A percentile compares a stretch with the other conserved stretches of the same genome.
Evolutionary conservation across 2,888 invertebrate genomes (phyloP).

Genomic region (Priocnemis perturbator): DNA sequence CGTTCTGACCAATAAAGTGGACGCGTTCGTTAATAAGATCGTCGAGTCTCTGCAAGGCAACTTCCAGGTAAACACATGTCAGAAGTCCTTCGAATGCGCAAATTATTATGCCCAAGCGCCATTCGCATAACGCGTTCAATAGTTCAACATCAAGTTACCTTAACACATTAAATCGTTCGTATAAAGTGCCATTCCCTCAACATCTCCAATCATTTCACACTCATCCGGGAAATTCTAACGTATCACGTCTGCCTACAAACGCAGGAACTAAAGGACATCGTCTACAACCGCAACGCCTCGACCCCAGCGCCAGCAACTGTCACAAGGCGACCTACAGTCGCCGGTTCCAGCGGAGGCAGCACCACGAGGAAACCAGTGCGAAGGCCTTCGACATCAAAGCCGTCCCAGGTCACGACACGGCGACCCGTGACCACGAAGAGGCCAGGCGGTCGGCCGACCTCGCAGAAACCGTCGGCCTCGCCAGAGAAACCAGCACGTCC

Average conservation of each 20-base stretch:
- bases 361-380: conserved; percentile 59
- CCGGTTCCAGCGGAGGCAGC: conserved; percentile 26
- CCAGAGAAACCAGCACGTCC: conserved; percentile 55
- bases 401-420: conserved; percentile 63
- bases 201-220: too few species aligned
- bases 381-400: conserved; percentile 49
- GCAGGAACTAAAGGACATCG: conserved; percentile 86
- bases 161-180: too few species aligned
- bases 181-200: too few species aligned
- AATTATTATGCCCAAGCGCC: too few species aligned
- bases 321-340: conserved; percentile 48
- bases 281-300: conserved; percentile 77
- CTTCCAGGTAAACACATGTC: conserved; percentile 74
- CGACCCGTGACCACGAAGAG: conserved; percentile 61
- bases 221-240: too few species aligned
- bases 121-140: too few species aligned
- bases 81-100: too few species aligned
- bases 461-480: conserved; percentile 54
- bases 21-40: conserved; percentile 88
- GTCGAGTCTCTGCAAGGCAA: conserved; percentile 90
- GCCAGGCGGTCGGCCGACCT: conserved; percentile 56
- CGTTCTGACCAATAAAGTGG: conserved; percentile 86
- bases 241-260: not conserved
- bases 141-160: too few species aligned
- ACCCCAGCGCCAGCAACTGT: conserved; percentile 56